Evolutionary conservation across 2,797 vertebrate genomes (phyloP), one percentile per base, ranked within the genome.

Genomic region (Esox masquinongy): DNA sequence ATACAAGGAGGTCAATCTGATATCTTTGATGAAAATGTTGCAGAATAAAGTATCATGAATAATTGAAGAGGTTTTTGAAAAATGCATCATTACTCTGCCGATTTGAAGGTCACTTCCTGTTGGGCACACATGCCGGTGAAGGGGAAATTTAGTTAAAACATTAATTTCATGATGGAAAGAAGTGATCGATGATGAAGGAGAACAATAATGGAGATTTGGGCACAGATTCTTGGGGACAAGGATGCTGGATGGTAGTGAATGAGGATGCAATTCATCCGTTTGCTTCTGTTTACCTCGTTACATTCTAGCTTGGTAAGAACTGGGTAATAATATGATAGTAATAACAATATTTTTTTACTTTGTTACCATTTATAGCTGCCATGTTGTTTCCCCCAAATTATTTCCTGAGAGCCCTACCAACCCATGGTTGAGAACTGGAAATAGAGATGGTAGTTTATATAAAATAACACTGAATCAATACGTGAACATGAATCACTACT

Each of bases 41-140:
- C 89, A 82, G 93, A 93, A 94, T 95, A 95, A 95, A 95, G 94
- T 88, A 83, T 90, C 89, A 95, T 97, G 94, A 97, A 98, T 97
- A 96, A 96, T 96, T 96, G 89, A 97, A 95, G 89, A 95, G 94
- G 85, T 95, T 95, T 86, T 93, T 96, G 91, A 95, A 96, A 96
- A 93, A 95, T 96, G 95, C 90, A 95, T 94, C 92, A 94, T 95
- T 93, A 94, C 93, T 92, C 96, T 92, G 91, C 91, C 75, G 87
- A 92, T 86, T 92, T 91, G 94, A 96, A 97, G 95, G 96, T 96
- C 94, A 95, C 88, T 86, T 88, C 87, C 90, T 84, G 86, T 86
- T 77, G 80, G 84, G 85, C 91, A 93, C 93, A 92, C 94, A 91
- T 93, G 93, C 89, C 90, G 69, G 92, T 89, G 91, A 91, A 94